Conservation (phyloP, 92 coral and sea anemone genomes). For the Muricea muricata region DNA sequence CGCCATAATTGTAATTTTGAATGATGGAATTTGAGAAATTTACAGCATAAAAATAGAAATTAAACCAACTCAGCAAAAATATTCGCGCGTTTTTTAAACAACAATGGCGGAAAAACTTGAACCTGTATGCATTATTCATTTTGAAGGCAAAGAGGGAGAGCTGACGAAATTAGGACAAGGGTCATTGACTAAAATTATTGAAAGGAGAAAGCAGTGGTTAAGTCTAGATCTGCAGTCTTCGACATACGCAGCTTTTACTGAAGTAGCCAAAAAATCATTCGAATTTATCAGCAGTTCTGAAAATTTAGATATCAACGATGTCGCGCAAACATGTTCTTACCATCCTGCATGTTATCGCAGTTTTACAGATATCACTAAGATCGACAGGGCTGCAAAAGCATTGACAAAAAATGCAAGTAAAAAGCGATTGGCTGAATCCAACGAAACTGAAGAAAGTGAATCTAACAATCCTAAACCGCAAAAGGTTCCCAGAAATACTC, state of each 20-base stretch:
- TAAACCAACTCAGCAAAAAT: no score
- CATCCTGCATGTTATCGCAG: no score
- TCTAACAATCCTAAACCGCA: background rate
- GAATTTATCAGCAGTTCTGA: background rate
- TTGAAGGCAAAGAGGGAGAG: constrained; percentile 4
- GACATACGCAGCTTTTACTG: background rate
- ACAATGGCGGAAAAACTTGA: background rate
- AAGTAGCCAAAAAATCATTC: background rate
- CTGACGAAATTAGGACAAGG: background rate
- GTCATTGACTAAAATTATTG: background rate
- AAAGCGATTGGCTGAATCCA: background rate
- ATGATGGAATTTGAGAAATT: background rate
- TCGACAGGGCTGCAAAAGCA: background rate
- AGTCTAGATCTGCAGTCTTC: background rate
- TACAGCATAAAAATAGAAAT: no score
- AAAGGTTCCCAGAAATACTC: background rate
- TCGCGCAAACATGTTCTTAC: background rate
- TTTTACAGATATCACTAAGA: background rate
- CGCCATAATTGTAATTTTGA: background rate
- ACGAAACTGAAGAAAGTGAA: background rate
- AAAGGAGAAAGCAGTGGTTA: constrained; percentile 9
- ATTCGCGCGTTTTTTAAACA: background rate
- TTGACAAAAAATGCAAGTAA: constrained; percentile 2
- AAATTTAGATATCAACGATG: background rate
- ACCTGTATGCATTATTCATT: background rate